These are phyloP conservation scores for Diaprepes abbreviatus DNA, from an alignment of 2,888 invertebrate species.

Conservation along the genomic window DNA sequence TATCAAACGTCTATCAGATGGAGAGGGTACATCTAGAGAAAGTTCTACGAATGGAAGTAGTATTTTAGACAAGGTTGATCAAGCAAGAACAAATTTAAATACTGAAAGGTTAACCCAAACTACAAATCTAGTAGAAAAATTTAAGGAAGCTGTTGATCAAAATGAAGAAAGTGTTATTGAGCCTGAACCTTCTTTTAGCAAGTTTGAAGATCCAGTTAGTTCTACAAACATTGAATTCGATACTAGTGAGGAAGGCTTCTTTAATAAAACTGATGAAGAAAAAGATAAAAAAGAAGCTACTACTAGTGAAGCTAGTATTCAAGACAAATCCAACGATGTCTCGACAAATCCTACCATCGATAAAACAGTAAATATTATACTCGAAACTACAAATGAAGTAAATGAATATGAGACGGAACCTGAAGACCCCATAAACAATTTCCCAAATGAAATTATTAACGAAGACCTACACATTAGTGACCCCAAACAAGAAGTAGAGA, in stretches of 20 bases:
- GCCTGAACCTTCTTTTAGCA: not conserved
- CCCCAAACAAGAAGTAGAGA: not conserved
- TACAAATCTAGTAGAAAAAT: not conserved
- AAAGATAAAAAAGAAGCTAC: not conserved
- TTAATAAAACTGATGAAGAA: not conserved
- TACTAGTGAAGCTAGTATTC: not conserved
- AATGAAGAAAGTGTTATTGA: slow-evolving; percentile 3
- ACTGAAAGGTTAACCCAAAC: slow-evolving; percentile 8
- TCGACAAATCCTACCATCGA: not conserved
- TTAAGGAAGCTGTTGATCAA: slow-evolving; percentile 1
- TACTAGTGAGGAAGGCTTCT: not conserved
- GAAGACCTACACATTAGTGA: slow-evolving; percentile 17
- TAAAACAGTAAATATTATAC: not conserved
- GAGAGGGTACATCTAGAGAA: slow-evolving; percentile 20
- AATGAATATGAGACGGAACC: not conserved
- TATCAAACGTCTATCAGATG: slow-evolving; percentile 61
- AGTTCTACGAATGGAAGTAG: not conserved
- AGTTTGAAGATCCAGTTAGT: slow-evolving; percentile 19
- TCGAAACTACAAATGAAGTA: not conserved
- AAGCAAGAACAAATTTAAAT: slow-evolving; percentile 17
- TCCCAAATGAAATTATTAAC: not conserved
- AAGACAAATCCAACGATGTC: not conserved
- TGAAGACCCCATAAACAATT: not conserved
- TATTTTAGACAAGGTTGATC: slow-evolving; percentile 3
- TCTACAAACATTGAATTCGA: slow-evolving; percentile 14